Base-by-base conservation (phyloP, 2,797 vertebrate species). In the Microctenopoma lineatum region DNA sequence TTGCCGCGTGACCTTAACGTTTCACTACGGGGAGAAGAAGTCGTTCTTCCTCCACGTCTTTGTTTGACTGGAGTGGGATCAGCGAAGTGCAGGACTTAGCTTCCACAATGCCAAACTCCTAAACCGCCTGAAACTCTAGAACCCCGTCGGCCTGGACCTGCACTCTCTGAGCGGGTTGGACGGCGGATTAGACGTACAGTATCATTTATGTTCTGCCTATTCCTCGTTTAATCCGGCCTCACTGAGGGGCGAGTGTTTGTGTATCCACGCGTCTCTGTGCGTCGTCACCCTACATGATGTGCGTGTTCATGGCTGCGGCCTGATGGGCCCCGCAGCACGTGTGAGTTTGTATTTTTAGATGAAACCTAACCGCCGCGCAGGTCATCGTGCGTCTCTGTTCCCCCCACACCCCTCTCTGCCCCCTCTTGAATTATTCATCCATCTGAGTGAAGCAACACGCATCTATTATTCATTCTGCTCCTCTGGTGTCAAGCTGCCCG, bases 381-480 rank as follows among this genome's bases (percentile, higher is more conserved):
- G 81, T 66, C 77, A 70, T 77, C 52, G 6, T 41, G 54, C 11
- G 9, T 62, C 70, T 75, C 70, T 69, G 51, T 70, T 73, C 65
- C 54, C 74, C 42, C 50, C 63, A 11, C 76, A 62, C 27, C 52
- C 45, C 70, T 73, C 36, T 66, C 25, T 48, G 63, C 75, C 75
- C 53, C 50, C 11, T 63, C 18, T 59, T 90, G 77, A 84, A 88
- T 88, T 79, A 87, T 90, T 86, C 73, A 88, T 84, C 57, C 38
- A 15, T 68, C 83, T 59, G 66, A 75, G 78, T 87, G 83, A 89
- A 88, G 87, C 87, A 85, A 87, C 84, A 82, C 66, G 66, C 83
- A 87, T 89, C 70, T 78, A 85, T 89, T 83, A 88, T 90, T 88
- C 78, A 87, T 84, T 14, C 65, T 38, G 71, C 58, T 63, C 77